Evolutionary conservation across 2,888 invertebrate genomes (phyloP), one percentile per base, ranked within the genome.

Genomic region (Dysmachus trigonus): DNA sequence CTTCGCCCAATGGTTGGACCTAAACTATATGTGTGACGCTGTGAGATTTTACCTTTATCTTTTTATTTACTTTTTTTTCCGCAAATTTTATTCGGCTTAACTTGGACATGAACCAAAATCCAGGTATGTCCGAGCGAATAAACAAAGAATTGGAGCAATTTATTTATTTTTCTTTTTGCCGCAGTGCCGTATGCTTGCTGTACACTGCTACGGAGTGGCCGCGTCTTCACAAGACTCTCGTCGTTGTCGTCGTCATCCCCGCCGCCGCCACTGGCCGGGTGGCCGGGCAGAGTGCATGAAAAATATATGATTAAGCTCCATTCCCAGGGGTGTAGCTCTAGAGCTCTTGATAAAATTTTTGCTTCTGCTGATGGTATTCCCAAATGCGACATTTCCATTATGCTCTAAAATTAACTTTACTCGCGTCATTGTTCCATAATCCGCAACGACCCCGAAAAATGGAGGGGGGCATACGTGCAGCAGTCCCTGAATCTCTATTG

Each of bases 11-110:
- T 47, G 30, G 79, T n/a, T 15, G 30, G 22, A 22, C 30, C n/a
- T n/a, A n/a, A n/a, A n/a, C n/a, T n/a, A n/a, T 41, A 41, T 77
- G 47, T 79, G 51, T 22, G 62, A 62, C 27, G 22, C 15, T 47
- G 18, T 77, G 77, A 18, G 35, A 62, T 74, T 51, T 22, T 30
- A 15, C 30, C 74, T 15, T 41, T 41, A 41, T 15, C 38, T 15
- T 41, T 38, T 41, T 41, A 38, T 38, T 13, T 38, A 2, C 13
- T 27, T 30, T 85, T 86, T 86, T 71, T 79, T 77, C 86, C 85
- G 85, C 85, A 86, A 86, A 85, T 85, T 86, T 85, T 86, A 85
- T 79, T 73, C 51, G 15, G 47, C 47, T 79, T 79, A 51, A 51
- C 51, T 79, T 79, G 79, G 79, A 79, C 30, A 51, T 79, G 79